Percentiles rank a stretch among this genome's conserved stretches.
These are phyloP conservation scores for Trichosurus vulpecula DNA, from an alignment of 2,797 vertebrate species.

Conservation along the genomic window DNA sequence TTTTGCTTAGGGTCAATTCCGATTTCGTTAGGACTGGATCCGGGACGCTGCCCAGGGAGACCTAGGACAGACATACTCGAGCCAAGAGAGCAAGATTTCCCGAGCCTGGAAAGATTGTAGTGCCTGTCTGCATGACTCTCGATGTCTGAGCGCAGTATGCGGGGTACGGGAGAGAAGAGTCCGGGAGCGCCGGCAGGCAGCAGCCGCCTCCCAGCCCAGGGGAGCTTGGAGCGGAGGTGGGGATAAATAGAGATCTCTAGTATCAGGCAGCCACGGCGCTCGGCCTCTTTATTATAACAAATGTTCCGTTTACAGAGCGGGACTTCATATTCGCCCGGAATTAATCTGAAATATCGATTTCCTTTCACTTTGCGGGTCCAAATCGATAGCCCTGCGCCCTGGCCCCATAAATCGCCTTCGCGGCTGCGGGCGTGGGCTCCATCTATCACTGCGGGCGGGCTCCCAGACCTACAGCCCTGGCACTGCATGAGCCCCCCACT, in stretches of 20 bases:
- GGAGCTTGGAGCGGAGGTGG: background rate
- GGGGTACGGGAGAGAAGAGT: background rate
- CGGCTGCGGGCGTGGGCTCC: constrained; percentile 42
- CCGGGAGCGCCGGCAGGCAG: background rate
- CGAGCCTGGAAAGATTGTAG: background rate
- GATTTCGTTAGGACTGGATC: too few relatives aligned
- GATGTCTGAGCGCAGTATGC: background rate
- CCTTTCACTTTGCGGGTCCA: constrained; percentile 66
- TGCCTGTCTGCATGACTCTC: background rate
- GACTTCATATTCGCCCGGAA: constrained; percentile 73
- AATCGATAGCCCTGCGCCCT: constrained; percentile 74
- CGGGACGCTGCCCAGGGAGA: background rate
- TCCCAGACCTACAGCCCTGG: background rate
- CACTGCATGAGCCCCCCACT: background rate
- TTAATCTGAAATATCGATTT: constrained; percentile 78
- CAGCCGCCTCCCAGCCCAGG: background rate
- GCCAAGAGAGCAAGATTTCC: background rate
- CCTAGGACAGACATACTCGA: background rate
- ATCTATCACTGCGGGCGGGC: constrained; percentile 64
- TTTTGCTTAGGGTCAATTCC: background rate
- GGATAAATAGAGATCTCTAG: constrained; percentile 72
- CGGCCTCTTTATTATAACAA: constrained; percentile 79
- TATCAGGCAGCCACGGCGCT: background rate
- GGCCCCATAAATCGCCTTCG: constrained; percentile 73
- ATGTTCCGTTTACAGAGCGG: constrained; percentile 71